Evolutionary conservation across 2,797 vertebrate species (phyloP).

Genomic region (Melopsittacus undulatus): DNA sequence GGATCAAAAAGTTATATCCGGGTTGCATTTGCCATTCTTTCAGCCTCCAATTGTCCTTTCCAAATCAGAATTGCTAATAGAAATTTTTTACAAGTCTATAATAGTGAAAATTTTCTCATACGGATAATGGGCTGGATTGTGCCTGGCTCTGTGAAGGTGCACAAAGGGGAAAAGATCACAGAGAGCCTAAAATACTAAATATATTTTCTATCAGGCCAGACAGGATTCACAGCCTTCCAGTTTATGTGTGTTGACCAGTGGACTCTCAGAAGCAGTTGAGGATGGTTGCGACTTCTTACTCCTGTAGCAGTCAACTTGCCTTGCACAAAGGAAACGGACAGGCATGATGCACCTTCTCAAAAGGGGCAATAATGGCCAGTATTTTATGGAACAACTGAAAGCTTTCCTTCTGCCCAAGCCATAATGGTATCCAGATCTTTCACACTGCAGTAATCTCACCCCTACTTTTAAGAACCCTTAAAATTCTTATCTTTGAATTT

Average conservation of each 20-base stretch:
- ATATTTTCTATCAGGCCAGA: background rate
- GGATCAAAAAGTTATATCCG: conserved; percentile 61
- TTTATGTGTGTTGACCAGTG: background rate
- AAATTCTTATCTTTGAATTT: background rate
- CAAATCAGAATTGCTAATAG: conserved; percentile 62
- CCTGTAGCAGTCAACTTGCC: background rate
- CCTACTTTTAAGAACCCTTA: background rate
- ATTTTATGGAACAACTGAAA: background rate
- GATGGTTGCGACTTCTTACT: background rate
- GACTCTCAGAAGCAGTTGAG: background rate
- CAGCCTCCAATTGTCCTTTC: conserved; percentile 52
- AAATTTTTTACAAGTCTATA: conserved; percentile 45
- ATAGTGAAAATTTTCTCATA: conserved; percentile 22
- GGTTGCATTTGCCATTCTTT: conserved; percentile 60
- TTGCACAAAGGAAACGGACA: background rate
- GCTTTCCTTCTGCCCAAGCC: background rate
- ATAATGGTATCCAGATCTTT: background rate
- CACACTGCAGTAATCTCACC: background rate
- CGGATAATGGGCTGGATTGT: conserved; percentile 30
- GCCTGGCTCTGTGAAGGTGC: background rate
- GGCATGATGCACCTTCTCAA: background rate
- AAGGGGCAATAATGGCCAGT: background rate
- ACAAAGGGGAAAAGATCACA: background rate
- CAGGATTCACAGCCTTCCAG: conserved; percentile 16
- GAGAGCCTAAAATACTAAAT: background rate